Evolutionary conservation across 2,888 invertebrate species (phyloP).

Genomic region (Drosophila anceps): DNA sequence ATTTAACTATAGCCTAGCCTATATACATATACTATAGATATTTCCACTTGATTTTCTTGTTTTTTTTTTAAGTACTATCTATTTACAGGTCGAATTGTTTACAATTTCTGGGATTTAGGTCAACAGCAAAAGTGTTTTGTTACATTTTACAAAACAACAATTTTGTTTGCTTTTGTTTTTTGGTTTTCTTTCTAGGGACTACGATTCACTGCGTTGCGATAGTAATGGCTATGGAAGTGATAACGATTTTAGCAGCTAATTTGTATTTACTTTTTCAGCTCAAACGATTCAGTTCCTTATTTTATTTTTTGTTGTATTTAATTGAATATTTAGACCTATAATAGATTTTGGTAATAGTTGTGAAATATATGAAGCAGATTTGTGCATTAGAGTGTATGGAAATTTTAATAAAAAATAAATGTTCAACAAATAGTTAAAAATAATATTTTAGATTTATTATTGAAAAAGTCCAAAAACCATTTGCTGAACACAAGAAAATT

Average conservation of each 20-base stretch:
- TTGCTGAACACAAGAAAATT: background rate
- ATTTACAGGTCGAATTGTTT: conserved; percentile 37
- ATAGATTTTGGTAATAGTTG: background rate
- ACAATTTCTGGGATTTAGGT: conserved; percentile 41
- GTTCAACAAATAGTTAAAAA: background rate
- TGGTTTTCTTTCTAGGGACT: background rate
- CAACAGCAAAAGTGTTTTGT: conserved; percentile 37
- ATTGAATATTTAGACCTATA: background rate
- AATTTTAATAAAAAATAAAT: background rate
- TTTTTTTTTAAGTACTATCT: conserved; percentile 8
- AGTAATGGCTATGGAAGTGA: conserved; percentile 26
- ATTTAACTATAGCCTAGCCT: background rate
- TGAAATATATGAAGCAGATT: too few species aligned
- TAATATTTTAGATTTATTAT: background rate
- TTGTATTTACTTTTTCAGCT: conserved; percentile 13
- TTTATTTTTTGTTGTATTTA: background rate
- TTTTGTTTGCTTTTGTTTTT: conserved; percentile 24
- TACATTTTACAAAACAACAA: conserved; percentile 37
- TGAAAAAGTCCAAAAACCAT: background rate
- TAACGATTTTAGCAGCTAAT: conserved; percentile 36
- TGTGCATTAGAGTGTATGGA: rapidly evolving
- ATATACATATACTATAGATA: background rate
- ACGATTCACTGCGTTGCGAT: background rate
- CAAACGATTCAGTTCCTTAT: background rate
- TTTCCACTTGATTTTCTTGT: background rate